Evolutionary conservation across 2,888 invertebrate species (phyloP).

Genomic region (Caradrina kadenii): DNA sequence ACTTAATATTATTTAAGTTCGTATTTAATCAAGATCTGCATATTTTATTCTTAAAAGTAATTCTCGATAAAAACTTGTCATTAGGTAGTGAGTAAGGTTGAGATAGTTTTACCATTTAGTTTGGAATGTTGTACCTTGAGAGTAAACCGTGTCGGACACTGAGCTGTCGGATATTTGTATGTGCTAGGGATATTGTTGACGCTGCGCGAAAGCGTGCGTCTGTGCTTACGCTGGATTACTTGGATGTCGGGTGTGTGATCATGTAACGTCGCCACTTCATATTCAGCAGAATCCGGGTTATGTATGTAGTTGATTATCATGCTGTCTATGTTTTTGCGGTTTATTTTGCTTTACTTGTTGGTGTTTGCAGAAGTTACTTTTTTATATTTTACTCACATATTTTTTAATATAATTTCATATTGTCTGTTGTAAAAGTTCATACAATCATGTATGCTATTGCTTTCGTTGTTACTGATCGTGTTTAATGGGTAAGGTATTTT

Average conservation of each 20-base stretch:
- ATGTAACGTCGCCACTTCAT: constrained; percentile 45
- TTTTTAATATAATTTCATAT: constrained; percentile 61
- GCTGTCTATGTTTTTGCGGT: constrained; percentile 64
- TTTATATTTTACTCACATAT: constrained; percentile 66
- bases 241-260: constrained; percentile 43
- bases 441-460: constrained; percentile 69
- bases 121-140: constrained; percentile 55
- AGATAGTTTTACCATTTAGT: constrained; percentile 38
- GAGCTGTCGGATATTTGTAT: constrained; percentile 40
- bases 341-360: constrained; percentile 75
- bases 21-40: constrained; percentile 57
- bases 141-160: constrained; percentile 54
- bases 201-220: constrained; percentile 29
- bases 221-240: constrained; percentile 50
- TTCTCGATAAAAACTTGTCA: constrained; percentile 59
- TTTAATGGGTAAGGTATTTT: constrained; percentile 60
- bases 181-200: constrained; percentile 40
- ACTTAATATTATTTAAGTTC: constrained; percentile 48
- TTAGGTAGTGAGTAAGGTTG: constrained; percentile 59
- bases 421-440: constrained; percentile 70
- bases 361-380: constrained; percentile 71
- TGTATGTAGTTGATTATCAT: constrained; percentile 58
- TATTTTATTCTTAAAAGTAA: constrained; percentile 56
- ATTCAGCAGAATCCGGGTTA: constrained; percentile 71
- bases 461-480: constrained; percentile 66